Evolutionary conservation across 2,888 invertebrate genomes (phyloP), one percentile per base, ranked within the genome.

Genomic region (Synergus itoensis): DNA sequence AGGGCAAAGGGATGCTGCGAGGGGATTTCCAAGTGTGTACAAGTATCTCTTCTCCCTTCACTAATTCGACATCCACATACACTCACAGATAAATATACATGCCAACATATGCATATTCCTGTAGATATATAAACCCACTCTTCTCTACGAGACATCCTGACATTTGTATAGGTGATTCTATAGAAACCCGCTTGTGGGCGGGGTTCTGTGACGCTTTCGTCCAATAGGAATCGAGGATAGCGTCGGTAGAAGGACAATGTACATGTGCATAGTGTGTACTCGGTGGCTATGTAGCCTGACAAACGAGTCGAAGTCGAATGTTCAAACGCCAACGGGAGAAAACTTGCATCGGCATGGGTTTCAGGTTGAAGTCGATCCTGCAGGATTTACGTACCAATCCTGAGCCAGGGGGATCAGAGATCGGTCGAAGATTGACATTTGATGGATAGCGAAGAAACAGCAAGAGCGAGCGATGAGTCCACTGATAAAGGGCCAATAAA

Each of bases 201-300:
- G 87, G 89, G 87, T 87, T 85, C 84, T 85, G 85, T 85, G 90
- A 88, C 89, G 91, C 88, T 90, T 89, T 88, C 89, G 88, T 84
- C 92, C 92, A 92, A 92, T 92, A 86, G 89, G 88, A 87, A 88
- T 88, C 85, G 87, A 87, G 88, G 86, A 88, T 89, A 88, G 88
- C 88, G 86, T 87, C 86, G 88, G 87, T 88, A 87, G 89, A 90
- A 91, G 91, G 90, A 90, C 90, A 90, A 91, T 91, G 87, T 83
- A 81, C 83, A 83, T 81, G 83, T 82, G 73, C 48, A 73, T 53
- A 81, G 80, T 81, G 65, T 48, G 63, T 63, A 77, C n/a, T 64
- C 62, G 28, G 28, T 45, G 45, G 28, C 43, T 48, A 76, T 36
- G 79, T 81, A 77, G 77, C 79, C 45, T 36, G 48, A 73, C 48